Percentiles rank a stretch among this genome's conserved stretches.
Evolutionary conservation across 2,888 invertebrate genomes (phyloP).

Genomic region (Taphrorychus bicolor): DNA sequence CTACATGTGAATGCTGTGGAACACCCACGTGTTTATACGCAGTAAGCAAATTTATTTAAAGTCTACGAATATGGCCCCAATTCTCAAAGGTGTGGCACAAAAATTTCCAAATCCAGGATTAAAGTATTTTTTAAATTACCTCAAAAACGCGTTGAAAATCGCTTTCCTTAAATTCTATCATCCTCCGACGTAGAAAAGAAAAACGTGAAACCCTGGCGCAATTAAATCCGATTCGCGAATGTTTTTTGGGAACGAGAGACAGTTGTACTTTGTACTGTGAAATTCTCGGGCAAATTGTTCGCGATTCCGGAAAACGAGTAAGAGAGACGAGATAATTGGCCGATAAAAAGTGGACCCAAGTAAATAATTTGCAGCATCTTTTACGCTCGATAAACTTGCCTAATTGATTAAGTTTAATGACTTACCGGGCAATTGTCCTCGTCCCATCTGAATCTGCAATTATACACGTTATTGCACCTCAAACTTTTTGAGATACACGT

Average conservation of each 20-base stretch:
- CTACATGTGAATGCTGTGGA: no score
- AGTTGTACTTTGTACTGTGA: slow-evolving; percentile 15
- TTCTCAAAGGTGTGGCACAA: no score
- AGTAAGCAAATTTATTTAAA: no score
- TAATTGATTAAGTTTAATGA: slow-evolving; percentile 25
- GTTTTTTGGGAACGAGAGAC: neutral
- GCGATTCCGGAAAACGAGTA: slow-evolving; percentile 12
- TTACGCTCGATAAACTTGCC: neutral
- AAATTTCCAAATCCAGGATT: no score
- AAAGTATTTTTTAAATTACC: no score
- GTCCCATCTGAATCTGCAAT: slow-evolving; percentile 86
- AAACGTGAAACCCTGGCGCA: neutral
- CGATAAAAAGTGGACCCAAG: slow-evolving; percentile 2
- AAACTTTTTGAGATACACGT: slow-evolving; percentile 79
- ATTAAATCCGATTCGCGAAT: neutral
- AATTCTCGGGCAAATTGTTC: slow-evolving; percentile 10
- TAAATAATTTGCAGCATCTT: slow-evolving; percentile 12
- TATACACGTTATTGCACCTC: slow-evolving; percentile 74
- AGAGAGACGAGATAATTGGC: slow-evolving; percentile 18
- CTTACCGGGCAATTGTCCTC: slow-evolving; percentile 70
- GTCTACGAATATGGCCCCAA: no score
- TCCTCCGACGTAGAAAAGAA: neutral
- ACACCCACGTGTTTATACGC: no score
- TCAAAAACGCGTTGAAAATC: no score
- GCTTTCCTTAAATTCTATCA: no score